Conservation (phyloP, 2,888 invertebrate species). For the Rhagium mordax region DNA sequence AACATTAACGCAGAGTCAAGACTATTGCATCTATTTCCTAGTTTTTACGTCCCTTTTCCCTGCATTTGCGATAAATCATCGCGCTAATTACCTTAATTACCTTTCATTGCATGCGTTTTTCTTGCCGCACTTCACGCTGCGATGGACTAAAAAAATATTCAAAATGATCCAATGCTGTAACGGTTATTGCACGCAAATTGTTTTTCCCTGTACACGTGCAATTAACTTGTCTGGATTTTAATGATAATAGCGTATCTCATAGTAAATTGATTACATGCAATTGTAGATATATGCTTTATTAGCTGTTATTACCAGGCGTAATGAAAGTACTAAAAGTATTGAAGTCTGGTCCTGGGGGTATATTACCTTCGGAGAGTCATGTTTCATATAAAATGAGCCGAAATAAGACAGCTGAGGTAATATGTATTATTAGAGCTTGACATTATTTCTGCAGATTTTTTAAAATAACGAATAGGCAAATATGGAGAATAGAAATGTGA, state of each 20-base stretch:
- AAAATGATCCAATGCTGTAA: neutral
- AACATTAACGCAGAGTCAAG: neutral
- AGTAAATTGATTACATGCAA: neutral
- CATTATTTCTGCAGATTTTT: no score
- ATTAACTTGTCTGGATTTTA: neutral
- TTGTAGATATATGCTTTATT: neutral
- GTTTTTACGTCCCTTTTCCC: neutral
- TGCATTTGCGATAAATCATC: neutral
- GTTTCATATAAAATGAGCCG: neutral
- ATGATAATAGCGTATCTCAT: neutral
- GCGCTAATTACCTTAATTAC: neutral
- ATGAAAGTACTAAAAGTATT: neutral
- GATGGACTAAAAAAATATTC: neutral
- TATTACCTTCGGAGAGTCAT: neutral
- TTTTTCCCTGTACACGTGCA: neutral
- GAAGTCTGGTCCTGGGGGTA: neutral
- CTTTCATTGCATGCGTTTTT: neutral
- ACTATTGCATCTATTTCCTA: neutral
- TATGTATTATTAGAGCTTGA: no score
- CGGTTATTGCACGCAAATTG: neutral
- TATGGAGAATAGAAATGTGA: no score
- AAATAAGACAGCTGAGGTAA: neutral
- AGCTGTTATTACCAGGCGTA: neutral
- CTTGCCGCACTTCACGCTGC: neutral
- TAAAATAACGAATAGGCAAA: no score